phyloP scores from a whole-genome alignment of 2,113 vertebrate species.

The Oncorhynchus nerka region DNA sequence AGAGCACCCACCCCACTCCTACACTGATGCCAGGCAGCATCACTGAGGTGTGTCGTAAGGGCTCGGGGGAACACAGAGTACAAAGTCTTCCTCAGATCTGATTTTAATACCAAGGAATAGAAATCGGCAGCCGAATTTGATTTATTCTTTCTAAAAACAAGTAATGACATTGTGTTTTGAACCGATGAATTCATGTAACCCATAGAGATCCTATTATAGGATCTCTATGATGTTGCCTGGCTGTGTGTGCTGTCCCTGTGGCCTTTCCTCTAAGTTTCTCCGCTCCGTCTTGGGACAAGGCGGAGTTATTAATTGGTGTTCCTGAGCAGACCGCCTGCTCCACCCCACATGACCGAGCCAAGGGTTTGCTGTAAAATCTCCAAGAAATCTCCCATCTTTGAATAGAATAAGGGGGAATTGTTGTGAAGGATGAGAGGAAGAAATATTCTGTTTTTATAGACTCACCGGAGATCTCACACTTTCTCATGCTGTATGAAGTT shows the following conservation, averaged over 20 bases:
- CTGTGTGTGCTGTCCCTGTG: neutral
- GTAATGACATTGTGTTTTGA: neutral
- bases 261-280: no score
- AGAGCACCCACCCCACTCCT: neutral
- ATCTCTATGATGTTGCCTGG: neutral
- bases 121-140: neutral
- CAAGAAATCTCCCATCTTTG: conserved; percentile 49
- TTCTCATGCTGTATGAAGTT: neutral
- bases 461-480: conserved; percentile 22
- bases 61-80: neutral
- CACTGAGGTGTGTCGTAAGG: neutral
- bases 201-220: neutral
- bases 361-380: conserved; percentile 49
- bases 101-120: no score
- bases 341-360: conserved; percentile 18
- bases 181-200: neutral
- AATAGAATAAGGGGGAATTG: conserved; percentile 56
- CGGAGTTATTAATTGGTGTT: conserved; percentile 26
- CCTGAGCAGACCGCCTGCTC: conserved; percentile 18
- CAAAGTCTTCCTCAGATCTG: neutral
- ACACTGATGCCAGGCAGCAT: neutral
- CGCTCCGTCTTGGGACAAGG: neutral
- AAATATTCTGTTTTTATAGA: conserved; percentile 35
- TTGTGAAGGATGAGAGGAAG: conserved; percentile 32
- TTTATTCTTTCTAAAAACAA: neutral